phyloP scores from a whole-genome alignment of 2,888 invertebrate species.

The Melanophora roralis region DNA sequence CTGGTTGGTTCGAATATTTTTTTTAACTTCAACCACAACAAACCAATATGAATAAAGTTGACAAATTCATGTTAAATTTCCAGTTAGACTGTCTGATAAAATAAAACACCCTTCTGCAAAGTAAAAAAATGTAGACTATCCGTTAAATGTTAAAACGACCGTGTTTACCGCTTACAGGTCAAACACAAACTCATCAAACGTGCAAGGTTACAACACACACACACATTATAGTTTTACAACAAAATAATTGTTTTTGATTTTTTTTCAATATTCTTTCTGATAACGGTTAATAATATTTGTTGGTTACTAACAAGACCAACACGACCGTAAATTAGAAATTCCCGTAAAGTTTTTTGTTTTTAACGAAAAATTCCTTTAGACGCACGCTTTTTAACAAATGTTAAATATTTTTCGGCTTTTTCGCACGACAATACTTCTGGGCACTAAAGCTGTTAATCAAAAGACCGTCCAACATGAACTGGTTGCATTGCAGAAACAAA shows the following conservation, averaged over 20 bases:
- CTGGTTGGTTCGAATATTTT: slow-evolving; percentile 12
- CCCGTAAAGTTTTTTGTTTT: slow-evolving; percentile 26
- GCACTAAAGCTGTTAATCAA: slow-evolving; percentile 73
- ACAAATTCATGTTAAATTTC: slow-evolving; percentile 31
- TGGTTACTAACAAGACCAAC: neutral
- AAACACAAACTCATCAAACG: slow-evolving; percentile 59
- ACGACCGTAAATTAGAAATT: slow-evolving; percentile 19
- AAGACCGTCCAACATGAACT: slow-evolving; percentile 77
- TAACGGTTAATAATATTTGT: neutral
- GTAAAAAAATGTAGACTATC: slow-evolving; percentile 22
- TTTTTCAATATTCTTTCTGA: neutral
- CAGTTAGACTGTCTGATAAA: neutral
- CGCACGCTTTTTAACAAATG: slow-evolving; percentile 34
- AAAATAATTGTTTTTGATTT: neutral
- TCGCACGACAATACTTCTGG: slow-evolving; percentile 50
- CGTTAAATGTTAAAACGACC: slow-evolving; percentile 27
- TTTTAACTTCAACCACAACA: slow-evolving; percentile 38
- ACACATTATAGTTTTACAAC: slow-evolving; percentile 27
- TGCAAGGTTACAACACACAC: slow-evolving; percentile 56
- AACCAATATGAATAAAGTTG: slow-evolving; percentile 4
- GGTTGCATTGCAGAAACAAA: slow-evolving; percentile 66
- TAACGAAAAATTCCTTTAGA: slow-evolving; percentile 51
- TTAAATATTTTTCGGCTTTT: neutral
- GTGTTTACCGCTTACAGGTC: slow-evolving; percentile 59
- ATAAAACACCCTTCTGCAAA: neutral